Base-by-base conservation (phyloP, 2,113 vertebrate species). In the Syrmaticus mikado region DNA sequence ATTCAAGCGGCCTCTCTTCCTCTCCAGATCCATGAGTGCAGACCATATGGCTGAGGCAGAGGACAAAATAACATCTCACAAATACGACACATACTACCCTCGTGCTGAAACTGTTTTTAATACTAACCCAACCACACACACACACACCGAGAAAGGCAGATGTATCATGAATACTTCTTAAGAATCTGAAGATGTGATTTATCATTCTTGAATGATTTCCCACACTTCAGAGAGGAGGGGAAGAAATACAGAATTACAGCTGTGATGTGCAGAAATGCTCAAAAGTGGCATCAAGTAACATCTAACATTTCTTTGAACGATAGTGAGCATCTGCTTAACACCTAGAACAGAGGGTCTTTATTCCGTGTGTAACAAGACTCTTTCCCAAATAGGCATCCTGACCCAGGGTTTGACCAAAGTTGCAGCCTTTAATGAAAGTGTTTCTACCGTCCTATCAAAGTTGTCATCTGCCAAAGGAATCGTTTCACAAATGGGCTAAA, bases 261-360 rank as follows among this genome's bases (percentile, higher is more conserved):
- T 95, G 73, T 75, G 87, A 71, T 11, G 78, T 93, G 84, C 89
- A 80, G 62, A 74, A 70, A 90, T 73, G 57, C 45, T 87, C 76
- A n/a, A 53, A 86, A 94, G 88, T 55, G 57, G 85, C 86, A 53
- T 89, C 77, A 73, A 83, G 77, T 48, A 76, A 83, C 83, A 90
- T 21, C 40, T 93, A 76, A 82, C 41, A 72, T 73, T 41, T 87
- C 82, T 91, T 52, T 62, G 80, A 85, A 65, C 11, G 38, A 83
- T 86, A 92, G 82, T 73, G 52, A 92, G 45, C 67, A 78, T 79
- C 38, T 48, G 48, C 11, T 3, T 3, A 32, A 85, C 46, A 52
- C 48, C 80, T 77, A 86, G 57, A 92, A 79, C 66, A 82, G 75
- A 89, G 65, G 91, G 65, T 24, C 46, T 21, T 74, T 71, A 70